These are phyloP conservation scores for Pegoplata infirma DNA, from an alignment of 2,888 invertebrate species.

Conservation along the genomic window DNA sequence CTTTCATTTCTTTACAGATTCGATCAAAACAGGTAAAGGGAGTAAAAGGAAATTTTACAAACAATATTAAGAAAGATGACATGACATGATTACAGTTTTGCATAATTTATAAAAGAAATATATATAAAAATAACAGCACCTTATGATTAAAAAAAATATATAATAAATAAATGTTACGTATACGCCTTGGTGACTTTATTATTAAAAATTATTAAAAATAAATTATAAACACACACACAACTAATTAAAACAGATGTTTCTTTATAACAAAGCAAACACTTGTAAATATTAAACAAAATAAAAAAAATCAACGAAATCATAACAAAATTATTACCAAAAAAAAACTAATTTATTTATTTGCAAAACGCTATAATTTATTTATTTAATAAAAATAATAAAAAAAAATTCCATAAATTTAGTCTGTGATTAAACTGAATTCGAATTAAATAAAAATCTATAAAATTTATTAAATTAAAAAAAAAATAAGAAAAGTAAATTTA, in stretches of 20 bases:
- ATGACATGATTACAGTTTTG: constrained; percentile 4
- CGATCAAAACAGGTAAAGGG: not conserved
- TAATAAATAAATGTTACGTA: constrained; percentile 39
- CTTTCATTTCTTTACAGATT: constrained; percentile 38
- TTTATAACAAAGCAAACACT: not conserved
- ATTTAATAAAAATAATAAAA: constrained; percentile 27
- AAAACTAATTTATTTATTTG: constrained; percentile 11
- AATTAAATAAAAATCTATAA: constrained; percentile 46
- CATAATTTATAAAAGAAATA: constrained; percentile 28
- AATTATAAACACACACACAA: too few species aligned
- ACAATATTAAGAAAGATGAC: not conserved
- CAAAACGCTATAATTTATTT: not conserved
- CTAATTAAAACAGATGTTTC: not conserved
- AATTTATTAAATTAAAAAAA: constrained; percentile 10
- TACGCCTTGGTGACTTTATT: constrained; percentile 37
- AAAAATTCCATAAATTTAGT: constrained; percentile 71
- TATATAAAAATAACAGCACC: constrained; percentile 37
- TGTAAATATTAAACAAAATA: constrained; percentile 69
- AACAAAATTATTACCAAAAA: constrained; percentile 1
- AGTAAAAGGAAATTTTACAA: not conserved
- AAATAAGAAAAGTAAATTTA: constrained; percentile 17
- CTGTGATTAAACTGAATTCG: constrained; percentile 70
- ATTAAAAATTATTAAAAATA: constrained; percentile 18
- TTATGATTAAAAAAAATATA: constrained; percentile 16
- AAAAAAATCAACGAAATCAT: constrained; percentile 59